Conservation (phyloP, 30 jellyfish, hydroid and myxozoan species). For the Pelagia noctiluca region DNA sequence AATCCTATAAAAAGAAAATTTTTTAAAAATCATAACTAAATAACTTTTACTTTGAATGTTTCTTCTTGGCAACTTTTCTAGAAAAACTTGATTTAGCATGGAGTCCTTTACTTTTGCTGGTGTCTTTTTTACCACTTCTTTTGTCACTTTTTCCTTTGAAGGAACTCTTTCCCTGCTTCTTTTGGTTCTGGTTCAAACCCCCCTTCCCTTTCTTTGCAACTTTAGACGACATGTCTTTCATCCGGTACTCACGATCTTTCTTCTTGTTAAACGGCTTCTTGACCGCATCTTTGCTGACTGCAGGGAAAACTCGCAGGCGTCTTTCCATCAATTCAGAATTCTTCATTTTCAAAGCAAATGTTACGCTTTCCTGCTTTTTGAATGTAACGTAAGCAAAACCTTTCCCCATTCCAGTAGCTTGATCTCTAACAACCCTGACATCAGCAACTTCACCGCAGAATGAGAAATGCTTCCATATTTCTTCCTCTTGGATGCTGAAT, state of each 20-base stretch:
- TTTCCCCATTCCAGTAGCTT: constrained; percentile 82
- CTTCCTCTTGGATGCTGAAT: constrained; percentile 82
- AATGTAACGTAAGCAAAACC: constrained; percentile 89
- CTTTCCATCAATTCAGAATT: constrained; percentile 58
- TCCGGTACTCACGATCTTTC: constrained; percentile 50
- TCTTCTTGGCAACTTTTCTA: not conserved
- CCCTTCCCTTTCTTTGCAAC: not conserved
- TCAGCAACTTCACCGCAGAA: constrained; percentile 89
- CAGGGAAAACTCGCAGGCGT: constrained; percentile 42
- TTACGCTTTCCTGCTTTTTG: constrained; percentile 42
- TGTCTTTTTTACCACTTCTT: too few species aligned
- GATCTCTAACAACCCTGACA: constrained; percentile 81
- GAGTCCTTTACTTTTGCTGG: not conserved
- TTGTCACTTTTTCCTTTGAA: not conserved
- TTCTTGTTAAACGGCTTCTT: constrained; percentile 41
- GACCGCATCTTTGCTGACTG: constrained; percentile 13
- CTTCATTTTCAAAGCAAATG: constrained; percentile 50
- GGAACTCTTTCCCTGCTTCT: not conserved
- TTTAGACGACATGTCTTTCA: constrained; percentile 30
- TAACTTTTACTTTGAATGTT: not conserved
- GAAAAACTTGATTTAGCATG: not conserved
- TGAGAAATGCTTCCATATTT: constrained; percentile 74
- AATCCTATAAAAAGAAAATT: not conserved
- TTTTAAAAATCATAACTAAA: not conserved
- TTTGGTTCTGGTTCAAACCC: not conserved